Percentiles rank a stretch among this genome's conserved stretches.
These are phyloP conservation scores for Aporrectodea caliginosa DNA, from an alignment of 1,140 invertebrate genomes.

Conservation along the genomic window DNA sequence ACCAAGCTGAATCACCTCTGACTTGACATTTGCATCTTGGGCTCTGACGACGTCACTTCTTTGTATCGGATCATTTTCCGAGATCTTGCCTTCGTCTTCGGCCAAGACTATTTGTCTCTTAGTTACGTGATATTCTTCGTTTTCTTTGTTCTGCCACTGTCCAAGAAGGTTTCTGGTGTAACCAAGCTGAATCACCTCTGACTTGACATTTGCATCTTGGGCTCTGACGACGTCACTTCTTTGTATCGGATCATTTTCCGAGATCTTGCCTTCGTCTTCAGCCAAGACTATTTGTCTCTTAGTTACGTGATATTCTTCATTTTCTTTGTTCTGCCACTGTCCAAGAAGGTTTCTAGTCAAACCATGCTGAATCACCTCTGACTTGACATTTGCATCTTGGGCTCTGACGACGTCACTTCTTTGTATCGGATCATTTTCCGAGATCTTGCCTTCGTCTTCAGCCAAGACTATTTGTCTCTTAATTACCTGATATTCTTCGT, in stretches of 20 bases:
- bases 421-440: not conserved
- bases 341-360: not conserved
- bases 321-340: not conserved
- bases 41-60: not conserved
- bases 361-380: no score
- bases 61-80: not conserved
- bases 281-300: not conserved
- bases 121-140: not conserved
- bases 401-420: not conserved
- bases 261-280: not conserved
- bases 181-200: not conserved
- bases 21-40: not conserved
- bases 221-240: not conserved
- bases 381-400: not conserved
- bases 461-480: not conserved
- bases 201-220: not conserved
- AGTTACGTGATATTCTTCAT: not conserved
- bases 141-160: not conserved
- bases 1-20: no score
- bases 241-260: not conserved
- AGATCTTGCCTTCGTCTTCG: not conserved
- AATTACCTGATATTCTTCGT: not conserved
- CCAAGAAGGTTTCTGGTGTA: not conserved
- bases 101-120: not conserved
- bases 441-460: not conserved